phyloP scores from a whole-genome alignment of 2,797 vertebrate genomes.

The Parauchenoglanis punctatus region DNA sequence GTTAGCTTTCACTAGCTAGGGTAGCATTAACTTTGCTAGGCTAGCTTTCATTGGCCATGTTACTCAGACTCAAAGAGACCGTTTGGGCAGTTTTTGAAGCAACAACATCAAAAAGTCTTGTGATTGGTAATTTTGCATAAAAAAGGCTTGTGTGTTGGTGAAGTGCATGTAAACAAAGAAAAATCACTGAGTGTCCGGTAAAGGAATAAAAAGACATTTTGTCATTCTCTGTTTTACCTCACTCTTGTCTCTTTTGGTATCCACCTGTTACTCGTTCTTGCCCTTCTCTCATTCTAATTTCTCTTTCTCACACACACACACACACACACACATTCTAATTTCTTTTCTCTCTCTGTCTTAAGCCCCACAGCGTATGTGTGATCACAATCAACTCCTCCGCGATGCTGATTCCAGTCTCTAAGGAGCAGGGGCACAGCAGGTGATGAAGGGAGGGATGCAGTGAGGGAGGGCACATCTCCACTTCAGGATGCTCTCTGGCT shows the following conservation, averaged over 20 bases:
- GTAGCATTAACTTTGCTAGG: not conserved
- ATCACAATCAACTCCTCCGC: constrained; percentile 43
- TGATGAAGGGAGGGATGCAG: constrained; percentile 3
- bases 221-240: not conserved
- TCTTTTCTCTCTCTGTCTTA: constrained; percentile 8
- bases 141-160: not conserved
- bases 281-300: not conserved
- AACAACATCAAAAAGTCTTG: not conserved
- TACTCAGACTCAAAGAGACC: not conserved
- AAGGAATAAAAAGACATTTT: not conserved
- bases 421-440: constrained; percentile 37
- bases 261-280: not conserved
- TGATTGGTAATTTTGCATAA: not conserved
- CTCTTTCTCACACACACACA: not conserved
- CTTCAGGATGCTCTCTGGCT: not conserved
- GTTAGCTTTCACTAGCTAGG: not conserved
- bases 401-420: constrained; percentile 38
- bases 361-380: constrained; percentile 50
- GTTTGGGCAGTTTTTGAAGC: not conserved
- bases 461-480: constrained; percentile 12
- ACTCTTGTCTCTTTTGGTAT: not conserved
- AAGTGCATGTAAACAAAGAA: not conserved
- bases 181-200: not conserved
- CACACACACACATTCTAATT: not conserved
- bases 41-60: not conserved